Percentiles rank a stretch among this genome's conserved stretches.
Evolutionary conservation across 2,797 vertebrate species (phyloP).

Genomic region (Sternotherus odoratus): DNA sequence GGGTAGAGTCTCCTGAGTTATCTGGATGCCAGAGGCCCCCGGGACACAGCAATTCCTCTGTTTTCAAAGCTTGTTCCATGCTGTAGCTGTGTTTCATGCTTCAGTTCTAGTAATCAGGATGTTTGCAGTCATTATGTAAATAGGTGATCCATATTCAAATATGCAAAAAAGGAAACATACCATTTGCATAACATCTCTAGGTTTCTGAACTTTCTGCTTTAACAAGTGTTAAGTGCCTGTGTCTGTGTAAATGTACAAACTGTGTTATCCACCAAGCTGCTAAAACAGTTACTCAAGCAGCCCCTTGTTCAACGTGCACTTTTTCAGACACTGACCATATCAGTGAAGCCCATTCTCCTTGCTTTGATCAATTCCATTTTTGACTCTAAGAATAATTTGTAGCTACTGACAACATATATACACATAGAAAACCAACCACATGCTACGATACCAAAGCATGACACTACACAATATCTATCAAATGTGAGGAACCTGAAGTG

Average conservation of each 20-base stretch:
- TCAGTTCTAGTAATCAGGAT: background rate
- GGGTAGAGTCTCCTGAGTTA: background rate
- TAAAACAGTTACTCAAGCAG: background rate
- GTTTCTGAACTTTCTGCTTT: accelerated
- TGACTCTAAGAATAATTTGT: background rate
- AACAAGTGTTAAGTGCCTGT: background rate
- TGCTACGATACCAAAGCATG: background rate
- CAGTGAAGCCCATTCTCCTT: background rate
- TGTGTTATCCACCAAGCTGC: background rate
- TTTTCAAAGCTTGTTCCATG: background rate
- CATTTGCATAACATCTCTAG: background rate
- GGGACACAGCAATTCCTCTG: background rate
- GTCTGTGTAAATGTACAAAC: background rate
- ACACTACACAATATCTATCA: accelerated
- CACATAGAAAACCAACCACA: background rate
- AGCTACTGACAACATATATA: background rate
- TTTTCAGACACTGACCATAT: conserved; percentile 5
- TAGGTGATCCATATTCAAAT: background rate
- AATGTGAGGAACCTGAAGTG: background rate
- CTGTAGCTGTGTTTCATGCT: background rate
- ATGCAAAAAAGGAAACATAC: background rate
- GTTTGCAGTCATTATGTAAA: background rate
- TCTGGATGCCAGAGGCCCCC: background rate
- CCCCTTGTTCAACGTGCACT: background rate
- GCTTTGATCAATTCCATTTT: background rate